A percentile compares a stretch with the other conserved stretches of the same genome.
These are phyloP conservation scores for Bolinopsis microptera DNA, from an alignment of 37 sponge, comb jelly and placozoan species.

Conservation along the genomic window DNA sequence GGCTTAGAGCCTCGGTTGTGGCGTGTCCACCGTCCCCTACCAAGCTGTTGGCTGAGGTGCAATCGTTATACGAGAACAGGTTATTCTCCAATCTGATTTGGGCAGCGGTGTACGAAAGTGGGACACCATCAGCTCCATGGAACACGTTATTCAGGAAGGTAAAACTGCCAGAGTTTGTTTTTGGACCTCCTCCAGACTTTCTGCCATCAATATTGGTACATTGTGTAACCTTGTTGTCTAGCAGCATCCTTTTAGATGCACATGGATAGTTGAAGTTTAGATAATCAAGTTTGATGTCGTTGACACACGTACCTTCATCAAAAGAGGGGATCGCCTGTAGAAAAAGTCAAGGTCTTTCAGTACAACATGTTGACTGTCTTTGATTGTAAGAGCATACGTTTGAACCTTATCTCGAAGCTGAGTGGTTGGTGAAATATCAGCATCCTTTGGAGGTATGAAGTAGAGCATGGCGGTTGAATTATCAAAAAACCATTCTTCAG, in stretches of 20 bases:
- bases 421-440: conserved; percentile 10
- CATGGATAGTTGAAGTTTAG: conserved; percentile 66
- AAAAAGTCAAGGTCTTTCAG: conserved; percentile 67
- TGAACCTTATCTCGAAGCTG: conserved; percentile 63
- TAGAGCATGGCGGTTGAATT: conserved; percentile 65
- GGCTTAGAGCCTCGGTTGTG: too few species aligned
- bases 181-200: too few species aligned
- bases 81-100: too few species aligned
- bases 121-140: too few species aligned
- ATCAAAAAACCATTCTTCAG: conserved; percentile 78
- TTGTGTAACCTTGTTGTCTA: background rate
- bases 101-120: too few species aligned
- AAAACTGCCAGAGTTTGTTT: too few species aligned
- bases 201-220: background rate
- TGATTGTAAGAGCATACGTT: conserved; percentile 66
- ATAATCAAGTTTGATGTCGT: conserved; percentile 62
- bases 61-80: too few species aligned
- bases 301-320: background rate
- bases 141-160: too few species aligned
- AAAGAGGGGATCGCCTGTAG: background rate
- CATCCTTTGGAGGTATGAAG: conserved; percentile 62
- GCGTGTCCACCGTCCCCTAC: too few species aligned
- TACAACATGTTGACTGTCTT: conserved; percentile 9
- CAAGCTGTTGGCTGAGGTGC: too few species aligned
- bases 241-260: conserved; percentile 56